Conservation (phyloP, 1,140 invertebrate genomes). For the Camponotus floridanus region DNA sequence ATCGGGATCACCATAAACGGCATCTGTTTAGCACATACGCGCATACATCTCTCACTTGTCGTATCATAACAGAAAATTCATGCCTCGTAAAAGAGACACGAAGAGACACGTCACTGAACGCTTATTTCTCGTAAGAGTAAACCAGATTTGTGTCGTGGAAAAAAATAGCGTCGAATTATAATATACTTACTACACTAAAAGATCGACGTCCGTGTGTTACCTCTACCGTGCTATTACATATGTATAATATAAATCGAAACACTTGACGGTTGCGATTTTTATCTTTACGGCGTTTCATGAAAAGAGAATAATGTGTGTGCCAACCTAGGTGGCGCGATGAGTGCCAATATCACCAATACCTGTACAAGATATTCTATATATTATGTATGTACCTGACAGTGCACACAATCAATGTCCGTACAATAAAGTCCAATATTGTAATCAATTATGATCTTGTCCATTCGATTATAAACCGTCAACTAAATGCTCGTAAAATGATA, state of each 20-base stretch:
- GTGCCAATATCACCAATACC: background rate
- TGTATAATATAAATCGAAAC: conserved; percentile 23
- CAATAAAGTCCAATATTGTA: too few species aligned
- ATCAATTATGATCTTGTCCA: too few species aligned
- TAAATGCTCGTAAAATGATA: too few species aligned
- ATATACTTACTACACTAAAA: conserved; percentile 32
- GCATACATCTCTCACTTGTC: background rate
- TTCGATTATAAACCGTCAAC: too few species aligned
- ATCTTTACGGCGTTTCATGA: conserved; percentile 18
- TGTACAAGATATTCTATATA: too few species aligned
- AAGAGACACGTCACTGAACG: conserved; percentile 33
- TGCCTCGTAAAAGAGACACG: background rate
- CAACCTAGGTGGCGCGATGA: background rate
- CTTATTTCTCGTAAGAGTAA: background rate
- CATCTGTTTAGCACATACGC: background rate
- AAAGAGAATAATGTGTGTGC: background rate
- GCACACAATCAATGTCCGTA: too few species aligned
- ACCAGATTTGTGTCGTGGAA: background rate
- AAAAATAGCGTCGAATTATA: background rate
- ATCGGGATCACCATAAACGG: background rate
- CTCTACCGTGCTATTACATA: background rate
- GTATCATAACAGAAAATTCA: background rate
- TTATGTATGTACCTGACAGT: too few species aligned
- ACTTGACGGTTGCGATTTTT: conserved; percentile 27
- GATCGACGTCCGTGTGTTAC: background rate